Conservation (phyloP, 2,113 vertebrate species). For the Nothocercus julius region DNA sequence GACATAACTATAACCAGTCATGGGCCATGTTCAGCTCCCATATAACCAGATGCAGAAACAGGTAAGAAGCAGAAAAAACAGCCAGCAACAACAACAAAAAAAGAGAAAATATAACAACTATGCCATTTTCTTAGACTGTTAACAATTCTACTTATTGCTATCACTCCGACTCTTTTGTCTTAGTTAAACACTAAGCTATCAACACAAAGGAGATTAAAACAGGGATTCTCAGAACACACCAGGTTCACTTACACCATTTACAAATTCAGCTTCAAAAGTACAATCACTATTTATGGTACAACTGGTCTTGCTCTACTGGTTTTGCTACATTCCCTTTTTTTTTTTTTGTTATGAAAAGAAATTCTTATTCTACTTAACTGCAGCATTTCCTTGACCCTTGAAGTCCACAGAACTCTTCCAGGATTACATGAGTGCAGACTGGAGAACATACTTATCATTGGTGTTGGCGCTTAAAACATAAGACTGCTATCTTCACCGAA, state of each 20-base stretch:
- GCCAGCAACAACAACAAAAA: background rate
- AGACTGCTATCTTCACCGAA: background rate
- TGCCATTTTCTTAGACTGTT: background rate
- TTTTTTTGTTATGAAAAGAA: background rate
- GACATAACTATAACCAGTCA: background rate
- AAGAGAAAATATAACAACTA: background rate
- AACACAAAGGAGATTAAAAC: background rate
- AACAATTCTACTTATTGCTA: background rate
- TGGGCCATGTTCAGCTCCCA: background rate
- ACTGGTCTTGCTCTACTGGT: background rate
- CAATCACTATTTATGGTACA: conserved; percentile 1
- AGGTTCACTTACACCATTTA: background rate
- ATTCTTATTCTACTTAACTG: conserved; percentile 6
- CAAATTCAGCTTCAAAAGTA: background rate
- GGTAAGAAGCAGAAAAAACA: background rate
- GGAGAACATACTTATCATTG: background rate
- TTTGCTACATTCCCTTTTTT: background rate
- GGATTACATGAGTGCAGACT: background rate
- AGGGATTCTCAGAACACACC: background rate
- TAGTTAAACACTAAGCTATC: background rate
- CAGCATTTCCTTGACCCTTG: background rate
- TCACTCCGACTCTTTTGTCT: background rate
- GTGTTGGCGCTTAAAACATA: background rate
- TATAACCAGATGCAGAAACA: background rate
- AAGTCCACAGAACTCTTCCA: background rate